Base-by-base conservation (phyloP, 2,888 invertebrate species). In the Macropis europaea region DNA sequence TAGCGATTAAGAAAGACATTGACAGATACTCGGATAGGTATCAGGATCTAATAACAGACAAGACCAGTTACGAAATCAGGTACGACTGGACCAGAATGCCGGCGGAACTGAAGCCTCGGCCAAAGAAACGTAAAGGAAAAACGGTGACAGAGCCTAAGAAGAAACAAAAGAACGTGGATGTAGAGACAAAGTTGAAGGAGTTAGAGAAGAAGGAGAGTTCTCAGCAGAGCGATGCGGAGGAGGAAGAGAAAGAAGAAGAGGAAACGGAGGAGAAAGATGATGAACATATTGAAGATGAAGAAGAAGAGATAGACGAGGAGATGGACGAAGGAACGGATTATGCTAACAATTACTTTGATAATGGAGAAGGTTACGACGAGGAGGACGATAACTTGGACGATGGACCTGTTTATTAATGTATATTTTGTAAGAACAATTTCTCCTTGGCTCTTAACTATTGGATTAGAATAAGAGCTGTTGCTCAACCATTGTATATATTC, bases 271-370 rank as follows among this genome's bases (percentile, higher is more conserved):
- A 89, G n/a, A 93, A 93, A 36, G 92, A 91, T n/a, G 91, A 89
- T 0, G 91, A 91, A 63, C 92, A 92, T 34, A 92, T 92, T 2
- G 82, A 86, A 2, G 94, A 92, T 42, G 93, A 94, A 68, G 92
- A 92, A 52, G 94, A 94, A 50, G 95, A 95, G 80, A 88, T 91
- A 6, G 96, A 96, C 83, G 95, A 96, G 86, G 96, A 97, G 90
- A 94, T 96, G 92, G 97, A 97, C 86, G 96, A 96, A 84, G 97
- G 96, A 17, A 97, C 96, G 19, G 96, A 97, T 88, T 97, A 97
- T 86, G 95, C 94, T 0, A 95, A 96, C 82, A 96, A 95, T 86
- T 96, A 96, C 88, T 97, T 97, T 89, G 96, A 97, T 87, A 96
- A 96, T 89, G 97, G 96, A 1, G 97, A 97, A 90, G 94, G 93